These are phyloP conservation scores for Tineola bisselliella DNA, from an alignment of 2,888 invertebrate genomes.

Conservation along the genomic window DNA sequence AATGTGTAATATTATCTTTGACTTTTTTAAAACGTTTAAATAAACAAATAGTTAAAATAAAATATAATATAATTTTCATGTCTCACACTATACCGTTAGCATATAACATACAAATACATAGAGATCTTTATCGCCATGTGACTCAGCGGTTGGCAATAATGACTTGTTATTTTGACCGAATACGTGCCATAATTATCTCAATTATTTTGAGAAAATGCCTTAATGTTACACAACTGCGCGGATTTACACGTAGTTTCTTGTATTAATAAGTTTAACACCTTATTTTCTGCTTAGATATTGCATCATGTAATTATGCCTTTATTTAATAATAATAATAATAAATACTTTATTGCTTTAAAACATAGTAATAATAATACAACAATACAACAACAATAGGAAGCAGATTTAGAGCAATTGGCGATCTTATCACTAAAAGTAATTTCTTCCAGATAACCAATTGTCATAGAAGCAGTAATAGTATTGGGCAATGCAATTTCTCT, in stretches of 20 bases:
- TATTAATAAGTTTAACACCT: not conserved
- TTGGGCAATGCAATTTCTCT: no score
- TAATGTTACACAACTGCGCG: not conserved
- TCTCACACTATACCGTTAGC: constrained; percentile 15
- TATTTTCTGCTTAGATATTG: not conserved
- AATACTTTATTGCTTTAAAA: no score
- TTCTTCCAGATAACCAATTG: no score
- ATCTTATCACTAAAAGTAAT: no score
- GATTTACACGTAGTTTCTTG: not conserved
- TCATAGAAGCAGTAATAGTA: no score
- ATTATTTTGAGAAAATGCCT: constrained; percentile 25
- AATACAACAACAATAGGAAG: no score
- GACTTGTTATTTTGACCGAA: constrained; percentile 21
- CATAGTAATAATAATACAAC: no score
- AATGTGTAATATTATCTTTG: no score
- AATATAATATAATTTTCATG: not conserved
- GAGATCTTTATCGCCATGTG: not conserved
- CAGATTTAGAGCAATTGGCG: no score
- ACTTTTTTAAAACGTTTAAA: no score
- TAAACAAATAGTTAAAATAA: no score
- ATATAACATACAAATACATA: not conserved
- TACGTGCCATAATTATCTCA: constrained; percentile 33
- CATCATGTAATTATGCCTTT: not conserved
- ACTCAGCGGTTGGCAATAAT: constrained; percentile 18
- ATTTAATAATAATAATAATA: no score